Base-by-base conservation (phyloP, 2,113 vertebrate species). In the Pyxicephalus adspersus region DNA sequence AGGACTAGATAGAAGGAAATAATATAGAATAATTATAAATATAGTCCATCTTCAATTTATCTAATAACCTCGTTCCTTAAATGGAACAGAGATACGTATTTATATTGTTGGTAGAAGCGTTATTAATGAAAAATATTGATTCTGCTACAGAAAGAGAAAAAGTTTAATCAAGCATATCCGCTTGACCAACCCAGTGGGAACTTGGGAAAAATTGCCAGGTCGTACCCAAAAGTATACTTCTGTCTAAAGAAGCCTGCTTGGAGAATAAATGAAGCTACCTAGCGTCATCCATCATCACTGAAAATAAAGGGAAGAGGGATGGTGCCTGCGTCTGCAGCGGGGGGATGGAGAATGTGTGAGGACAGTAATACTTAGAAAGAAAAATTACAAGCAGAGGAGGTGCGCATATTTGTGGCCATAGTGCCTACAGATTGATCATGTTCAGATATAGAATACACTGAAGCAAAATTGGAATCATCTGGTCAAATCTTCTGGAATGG, bases 41-140 rank as follows among this genome's bases (percentile, higher is more conserved):
- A n/a, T n/a, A n/a, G 19, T 25, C 2, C 31, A 11, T 38, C 5
- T 38, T 68, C 8, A 45, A 13, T 66, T 70, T 26, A 80, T 61
- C 50, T 19, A 3, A 29, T 80, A 60, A 72, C 31, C 31, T 45
- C 18, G 38, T 18, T 23, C 20, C 34, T 18, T 38, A 20, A 52
- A n/a, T 2, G n/a, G 13, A 57, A n/a, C 54, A 38, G 51, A 68
- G 34, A 71, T 50, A 54, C 28, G 64, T 63, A 52, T 61, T 80
- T 80, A 63, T 70, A 63, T 51, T 25, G 45, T 64, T 58, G 64
- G 58, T 73, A 68, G 73, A 58, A 64, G 68, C 23, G 54, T 45
- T 81, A 81, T 73, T 73, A 68, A 73, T 54, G 34, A 72, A 73
- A n/a, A 81, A 54, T 81, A 81, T 81, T 8, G 78, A 81, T 81